Percentiles rank a stretch among this genome's conserved stretches.
Conservation (phyloP, 2,888 invertebrate species). For the Eledona agricola region DNA sequence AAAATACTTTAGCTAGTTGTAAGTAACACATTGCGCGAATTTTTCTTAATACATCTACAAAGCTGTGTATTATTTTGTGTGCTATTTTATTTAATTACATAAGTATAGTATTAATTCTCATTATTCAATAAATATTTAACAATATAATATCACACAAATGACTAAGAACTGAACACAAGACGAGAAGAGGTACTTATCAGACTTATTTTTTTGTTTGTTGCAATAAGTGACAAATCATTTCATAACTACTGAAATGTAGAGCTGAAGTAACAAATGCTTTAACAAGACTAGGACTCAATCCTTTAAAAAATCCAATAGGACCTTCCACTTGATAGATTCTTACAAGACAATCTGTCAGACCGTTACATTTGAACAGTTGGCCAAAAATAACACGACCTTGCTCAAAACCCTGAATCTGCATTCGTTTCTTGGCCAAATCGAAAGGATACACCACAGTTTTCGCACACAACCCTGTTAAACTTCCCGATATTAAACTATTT, state of each 20-base stretch:
- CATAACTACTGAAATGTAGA: constrained; percentile 88
- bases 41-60: constrained; percentile 9
- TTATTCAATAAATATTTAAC: too few relatives aligned
- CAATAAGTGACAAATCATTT: constrained; percentile 68
- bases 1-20: constrained; percentile 12
- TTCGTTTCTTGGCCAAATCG: constrained; percentile 86
- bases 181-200: too few relatives aligned
- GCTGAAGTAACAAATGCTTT: constrained; percentile 89
- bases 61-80: too few relatives aligned
- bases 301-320: constrained; percentile 79
- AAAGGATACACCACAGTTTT: constrained; percentile 90
- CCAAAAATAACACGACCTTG: constrained; percentile 72
- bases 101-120: too few relatives aligned
- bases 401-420: constrained; percentile 91
- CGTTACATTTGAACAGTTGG: constrained; percentile 75
- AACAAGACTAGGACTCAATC: constrained; percentile 84
- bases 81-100: too few relatives aligned
- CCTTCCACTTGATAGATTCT: constrained; percentile 76
- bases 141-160: too few relatives aligned
- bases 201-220: too few relatives aligned
- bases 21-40: constrained; percentile 6
- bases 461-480: constrained; percentile 77
- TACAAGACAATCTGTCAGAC: constrained; percentile 73
- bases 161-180: too few relatives aligned
- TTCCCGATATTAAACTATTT: constrained; percentile 58